Evolutionary conservation across 2,113 vertebrate species (phyloP).

Genomic region (Nicator chloris): DNA sequence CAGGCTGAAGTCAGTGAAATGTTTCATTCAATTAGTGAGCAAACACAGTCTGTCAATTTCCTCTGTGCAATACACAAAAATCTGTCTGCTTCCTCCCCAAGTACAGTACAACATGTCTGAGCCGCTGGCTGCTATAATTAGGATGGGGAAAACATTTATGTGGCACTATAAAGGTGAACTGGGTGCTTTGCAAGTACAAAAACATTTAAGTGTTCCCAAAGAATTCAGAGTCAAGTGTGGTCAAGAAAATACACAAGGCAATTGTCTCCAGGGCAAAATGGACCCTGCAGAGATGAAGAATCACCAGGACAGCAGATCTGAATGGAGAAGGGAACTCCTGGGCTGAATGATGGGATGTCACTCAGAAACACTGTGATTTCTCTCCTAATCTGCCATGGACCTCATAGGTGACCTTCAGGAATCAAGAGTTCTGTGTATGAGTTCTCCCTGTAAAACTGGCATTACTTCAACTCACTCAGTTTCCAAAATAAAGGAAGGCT

Average conservation of each 20-base stretch:
- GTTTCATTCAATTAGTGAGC: conserved; percentile 56
- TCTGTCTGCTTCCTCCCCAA: not conserved
- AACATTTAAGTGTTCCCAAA: not conserved
- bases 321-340: not conserved
- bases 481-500: not conserved
- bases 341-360: not conserved
- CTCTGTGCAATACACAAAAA: conserved; percentile 11
- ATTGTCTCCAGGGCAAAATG: not conserved
- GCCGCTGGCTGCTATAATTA: conserved; percentile 18
- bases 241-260: not conserved
- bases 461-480: not conserved
- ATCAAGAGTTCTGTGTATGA: not conserved
- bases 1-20: conserved; percentile 24
- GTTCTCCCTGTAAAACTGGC: not conserved
- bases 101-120: conserved; percentile 11
- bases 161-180: not conserved
- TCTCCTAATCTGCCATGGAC: not conserved
- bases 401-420: not conserved
- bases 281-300: not conserved
- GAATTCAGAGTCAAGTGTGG: not conserved
- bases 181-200: not conserved
- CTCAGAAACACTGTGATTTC: not conserved
- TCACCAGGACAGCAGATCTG: not conserved
- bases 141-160: not conserved
- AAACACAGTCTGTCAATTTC: conserved; percentile 43